These are phyloP conservation scores for Leucoptera coffeella DNA, from an alignment of 2,888 invertebrate genomes.

Conservation along the genomic window DNA sequence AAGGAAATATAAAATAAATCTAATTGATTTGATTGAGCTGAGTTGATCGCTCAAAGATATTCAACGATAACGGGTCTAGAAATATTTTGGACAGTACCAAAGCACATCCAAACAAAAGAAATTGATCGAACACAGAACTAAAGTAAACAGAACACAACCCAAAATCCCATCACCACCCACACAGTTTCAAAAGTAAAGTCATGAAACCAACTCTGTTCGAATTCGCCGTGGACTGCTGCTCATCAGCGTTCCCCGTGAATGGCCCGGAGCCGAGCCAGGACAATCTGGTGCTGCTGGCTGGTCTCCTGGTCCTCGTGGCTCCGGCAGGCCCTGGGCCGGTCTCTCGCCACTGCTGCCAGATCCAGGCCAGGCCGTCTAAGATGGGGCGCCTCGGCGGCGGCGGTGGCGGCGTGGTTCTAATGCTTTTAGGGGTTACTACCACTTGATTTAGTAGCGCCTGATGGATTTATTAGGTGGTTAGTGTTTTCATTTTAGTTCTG, in stretches of 20 bases:
- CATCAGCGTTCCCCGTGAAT: constrained; percentile 42
- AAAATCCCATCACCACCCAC: constrained; percentile 37
- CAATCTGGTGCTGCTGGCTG: constrained; percentile 22
- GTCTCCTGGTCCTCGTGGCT: constrained; percentile 16
- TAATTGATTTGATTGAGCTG: no score
- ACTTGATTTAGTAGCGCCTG: constrained; percentile 55
- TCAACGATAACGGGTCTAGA: no score
- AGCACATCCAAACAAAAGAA: no score
- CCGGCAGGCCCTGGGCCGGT: constrained; percentile 34
- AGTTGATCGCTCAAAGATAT: no score
- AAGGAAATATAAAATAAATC: no score
- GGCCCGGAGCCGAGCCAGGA: constrained; percentile 47
- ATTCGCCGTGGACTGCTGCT: constrained; percentile 16
- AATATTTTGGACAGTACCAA: no score
- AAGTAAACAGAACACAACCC: neutral
- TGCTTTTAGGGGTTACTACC: constrained; percentile 47
- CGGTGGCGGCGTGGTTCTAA: constrained; percentile 29
- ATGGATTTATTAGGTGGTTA: constrained; percentile 31
- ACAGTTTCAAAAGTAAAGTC: constrained; percentile 36
- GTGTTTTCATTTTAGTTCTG: no score
- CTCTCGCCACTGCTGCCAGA: constrained; percentile 55
- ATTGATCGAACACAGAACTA: no score
- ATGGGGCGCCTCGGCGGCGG: constrained; percentile 43
- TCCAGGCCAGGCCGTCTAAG: constrained; percentile 50
- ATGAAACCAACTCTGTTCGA: constrained; percentile 47